Base-by-base conservation (phyloP, 2,113 vertebrate genomes). In the Penelope pileata region DNA sequence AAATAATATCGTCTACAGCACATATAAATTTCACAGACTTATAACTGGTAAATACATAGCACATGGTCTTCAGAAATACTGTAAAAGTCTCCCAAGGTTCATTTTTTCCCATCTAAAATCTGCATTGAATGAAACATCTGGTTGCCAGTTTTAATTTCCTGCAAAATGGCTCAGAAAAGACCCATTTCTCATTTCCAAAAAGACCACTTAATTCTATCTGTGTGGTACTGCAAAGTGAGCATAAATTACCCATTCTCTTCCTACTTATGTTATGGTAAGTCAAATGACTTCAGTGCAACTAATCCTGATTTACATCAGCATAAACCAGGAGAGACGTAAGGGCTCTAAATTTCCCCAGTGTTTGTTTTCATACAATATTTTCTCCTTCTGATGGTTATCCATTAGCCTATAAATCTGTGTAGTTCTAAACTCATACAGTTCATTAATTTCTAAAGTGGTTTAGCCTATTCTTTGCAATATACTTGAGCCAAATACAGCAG, bases 381-480 rank as follows among this genome's bases (percentile, higher is more conserved):
- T 93, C 77, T 91, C 81, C 67, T 95, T 64, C 75, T 95, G 90
- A 93, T 91, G 78, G 54, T 83, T 94, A 92, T 86, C 91, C 91
- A 88, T 93, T 92, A 94, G 56, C 77, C 86, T 91, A 89, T 95
- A 96, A 91, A 96, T 94, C 91, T 96, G 74, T 67, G 60, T 74
- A 93, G 87, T 63, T 59, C 87, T 95, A 88, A 96, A 93, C 59
- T 91, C 88, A 80, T 74, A 74, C 68, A 86, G 90, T 68, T 96
- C 88, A 91, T 96, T 96, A 91, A 86, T 91, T 96, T 95, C 86
- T 93, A 53, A 94, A 96, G 88, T 77, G 64, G 64, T 84, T 87
- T 80, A 72, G 72, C 72, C 67, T 97, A 90, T 90, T 96, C 92
- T 75, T 88, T 78, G 82, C 3, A 0, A 40, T 56, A 47, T 16